Base-by-base conservation (phyloP, 2,888 invertebrate genomes). In the Microplitis deprimator region DNA sequence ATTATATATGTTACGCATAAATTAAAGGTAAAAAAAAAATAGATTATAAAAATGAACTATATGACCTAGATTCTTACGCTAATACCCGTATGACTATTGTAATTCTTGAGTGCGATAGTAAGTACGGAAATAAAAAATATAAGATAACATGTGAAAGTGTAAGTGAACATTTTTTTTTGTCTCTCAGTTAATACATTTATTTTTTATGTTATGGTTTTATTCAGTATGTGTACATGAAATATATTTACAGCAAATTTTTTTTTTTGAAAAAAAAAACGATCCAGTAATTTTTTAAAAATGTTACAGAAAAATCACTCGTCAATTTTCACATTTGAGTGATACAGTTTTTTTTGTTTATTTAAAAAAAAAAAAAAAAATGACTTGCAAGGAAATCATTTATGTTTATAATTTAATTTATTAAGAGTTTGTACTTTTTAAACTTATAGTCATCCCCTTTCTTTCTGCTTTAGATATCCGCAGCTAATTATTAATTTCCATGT, bases 121-220 rank as follows among this genome's bases (percentile, higher is more conserved):
- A 78, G 74, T 73, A 68, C 65, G 64, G 80, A 80, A 80, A 70
- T 50, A 64, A 59, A 74, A 73, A 75, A 77, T 78, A 72, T 80
- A 73, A 82, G 85, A 86, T 86, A 87, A 84, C 83, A 78, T 81
- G 83, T 80, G 86, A 86, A 87, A 86, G 86, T 81, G 85, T 81
- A 83, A 86, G 86, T 86, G 83, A 85, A 84, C 77, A 77, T 77
- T 76, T 75, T 79, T 72, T 75, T 61, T 77, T 72, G 72, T 72
- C 77, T 76, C 74, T 73, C 75, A 71, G 59, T 73, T 17, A 29
- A 29, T 73, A 74, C 64, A 71, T 70, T 71, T 61, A 68, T 68
- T 41, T 73, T 29, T 76, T 75, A 61, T 70, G 60, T 29, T 75
- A 67, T 29, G 4, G 29, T 29, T 29, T 29, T 29, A 29, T 29